These are phyloP conservation scores for Drosophila dives DNA, from an alignment of 2,888 invertebrate species.

Conservation along the genomic window DNA sequence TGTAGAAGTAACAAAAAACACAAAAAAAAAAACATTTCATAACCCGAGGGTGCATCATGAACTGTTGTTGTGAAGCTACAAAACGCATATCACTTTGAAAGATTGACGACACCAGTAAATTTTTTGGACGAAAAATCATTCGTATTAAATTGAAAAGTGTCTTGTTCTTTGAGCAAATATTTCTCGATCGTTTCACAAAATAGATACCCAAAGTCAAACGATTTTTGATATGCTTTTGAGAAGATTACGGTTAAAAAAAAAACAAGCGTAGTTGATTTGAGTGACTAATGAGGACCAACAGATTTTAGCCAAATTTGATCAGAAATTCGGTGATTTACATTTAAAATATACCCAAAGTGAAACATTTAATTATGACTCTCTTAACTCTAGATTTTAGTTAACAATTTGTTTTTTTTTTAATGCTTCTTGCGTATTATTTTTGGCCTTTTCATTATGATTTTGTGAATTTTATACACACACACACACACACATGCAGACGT, in stretches of 20 bases:
- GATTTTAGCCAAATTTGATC: conserved; percentile 52
- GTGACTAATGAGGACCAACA: conserved; percentile 77
- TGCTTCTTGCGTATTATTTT: conserved; percentile 64
- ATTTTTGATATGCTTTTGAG: conserved; percentile 46
- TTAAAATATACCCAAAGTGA: conserved; percentile 19
- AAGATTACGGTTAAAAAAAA: conserved; percentile 30
- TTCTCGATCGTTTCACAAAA: conserved; percentile 26
- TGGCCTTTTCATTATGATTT: conserved; percentile 34
- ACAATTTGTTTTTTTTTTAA: conserved; percentile 58
- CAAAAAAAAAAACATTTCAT: conserved; percentile 45
- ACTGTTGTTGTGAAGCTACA: conserved; percentile 72
- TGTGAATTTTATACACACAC: conserved; percentile 12
- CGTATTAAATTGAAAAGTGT: conserved; percentile 44
- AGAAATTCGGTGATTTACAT: conserved; percentile 52
- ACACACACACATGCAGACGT: conserved; percentile 25
- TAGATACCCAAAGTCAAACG: conserved; percentile 14
- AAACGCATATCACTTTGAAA: conserved; percentile 74
- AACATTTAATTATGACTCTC: conserved; percentile 16
- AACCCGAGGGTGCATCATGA: conserved; percentile 43
- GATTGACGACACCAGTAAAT: conserved; percentile 39
- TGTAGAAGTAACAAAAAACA: conserved; percentile 25
- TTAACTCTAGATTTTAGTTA: conserved; percentile 27
- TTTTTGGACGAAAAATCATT: conserved; percentile 29
- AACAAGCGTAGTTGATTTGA: conserved; percentile 48
- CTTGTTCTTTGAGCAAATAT: conserved; percentile 46